phyloP scores from a whole-genome alignment of 2,113 vertebrate genomes.

The Chaetorhynchus papuensis region DNA sequence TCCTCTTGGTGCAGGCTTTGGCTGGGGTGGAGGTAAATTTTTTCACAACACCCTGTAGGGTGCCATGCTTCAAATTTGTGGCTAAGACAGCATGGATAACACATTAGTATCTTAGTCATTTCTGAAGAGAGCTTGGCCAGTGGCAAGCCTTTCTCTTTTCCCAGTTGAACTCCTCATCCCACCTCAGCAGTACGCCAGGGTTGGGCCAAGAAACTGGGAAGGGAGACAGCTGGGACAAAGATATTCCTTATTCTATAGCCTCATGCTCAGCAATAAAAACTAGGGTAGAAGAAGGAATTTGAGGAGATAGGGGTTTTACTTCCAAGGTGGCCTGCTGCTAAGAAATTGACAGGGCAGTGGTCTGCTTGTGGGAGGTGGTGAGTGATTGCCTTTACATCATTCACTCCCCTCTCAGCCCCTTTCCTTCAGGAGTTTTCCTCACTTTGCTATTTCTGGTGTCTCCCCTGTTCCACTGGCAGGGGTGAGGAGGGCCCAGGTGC shows the following conservation, averaged over 20 bases:
- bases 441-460: neutral
- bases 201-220: neutral
- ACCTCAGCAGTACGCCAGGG: neutral
- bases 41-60: neutral
- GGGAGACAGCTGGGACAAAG: neutral
- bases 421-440: neutral
- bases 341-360: neutral
- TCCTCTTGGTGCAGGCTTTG: neutral
- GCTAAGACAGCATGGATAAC: neutral
- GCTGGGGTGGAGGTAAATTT: neutral
- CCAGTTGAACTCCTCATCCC: no score
- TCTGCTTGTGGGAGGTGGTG: neutral
- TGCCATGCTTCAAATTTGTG: neutral
- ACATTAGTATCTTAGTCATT: neutral
- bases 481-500: neutral
- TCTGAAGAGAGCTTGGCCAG: neutral
- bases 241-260: neutral
- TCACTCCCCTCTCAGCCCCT: neutral
- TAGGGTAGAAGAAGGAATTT: neutral
- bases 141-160: neutral
- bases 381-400: neutral
- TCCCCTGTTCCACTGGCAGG: neutral
- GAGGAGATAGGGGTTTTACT: neutral
- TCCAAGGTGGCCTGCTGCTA: neutral
- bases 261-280: neutral